These are phyloP conservation scores for Brachyrhaphis roseni DNA, from an alignment of 2,797 vertebrate genomes.

Conservation along the genomic window DNA sequence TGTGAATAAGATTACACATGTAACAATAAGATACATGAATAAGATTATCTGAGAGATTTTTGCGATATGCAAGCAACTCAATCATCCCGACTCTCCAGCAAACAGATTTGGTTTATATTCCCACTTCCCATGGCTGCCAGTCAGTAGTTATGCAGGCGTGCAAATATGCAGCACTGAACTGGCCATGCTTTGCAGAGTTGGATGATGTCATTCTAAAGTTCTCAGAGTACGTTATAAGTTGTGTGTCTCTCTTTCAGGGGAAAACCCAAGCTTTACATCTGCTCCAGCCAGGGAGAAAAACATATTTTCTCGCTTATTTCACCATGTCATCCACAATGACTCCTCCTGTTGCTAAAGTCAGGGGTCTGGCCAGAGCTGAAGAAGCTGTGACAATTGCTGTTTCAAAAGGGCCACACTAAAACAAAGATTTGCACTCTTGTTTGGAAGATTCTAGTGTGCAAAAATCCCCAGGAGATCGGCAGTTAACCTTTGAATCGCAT, in stretches of 20 bases:
- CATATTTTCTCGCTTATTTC: slow-evolving; percentile 42
- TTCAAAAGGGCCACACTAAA: slow-evolving; percentile 24
- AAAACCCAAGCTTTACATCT: slow-evolving; percentile 56
- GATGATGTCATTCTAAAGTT: slow-evolving; percentile 71
- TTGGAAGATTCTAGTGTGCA: slow-evolving; percentile 27
- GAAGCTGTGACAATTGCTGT: slow-evolving; percentile 44
- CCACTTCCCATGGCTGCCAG: slow-evolving; percentile 52
- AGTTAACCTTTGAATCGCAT: slow-evolving; percentile 3
- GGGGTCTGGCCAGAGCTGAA: slow-evolving; percentile 25
- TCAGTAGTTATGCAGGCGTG: slow-evolving; percentile 61
- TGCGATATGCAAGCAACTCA: slow-evolving; percentile 13
- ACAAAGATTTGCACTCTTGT: slow-evolving; percentile 10
- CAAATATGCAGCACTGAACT: slow-evolving; percentile 63
- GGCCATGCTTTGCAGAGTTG: slow-evolving; percentile 46
- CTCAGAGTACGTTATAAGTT: slow-evolving; percentile 44
- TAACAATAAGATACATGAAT: background rate
- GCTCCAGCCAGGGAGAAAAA: slow-evolving; percentile 32
- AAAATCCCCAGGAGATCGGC: background rate
- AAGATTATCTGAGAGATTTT: slow-evolving; percentile 33
- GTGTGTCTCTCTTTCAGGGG: slow-evolving; percentile 45
- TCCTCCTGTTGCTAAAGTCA: slow-evolving; percentile 39
- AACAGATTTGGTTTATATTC: slow-evolving; percentile 36
- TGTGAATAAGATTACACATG: too few relatives aligned
- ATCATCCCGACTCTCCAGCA: slow-evolving; percentile 21
- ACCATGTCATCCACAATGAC: slow-evolving; percentile 38